These are phyloP conservation scores for Protodeltote pygarga DNA, from an alignment of 2,888 invertebrate genomes.

Conservation along the genomic window DNA sequence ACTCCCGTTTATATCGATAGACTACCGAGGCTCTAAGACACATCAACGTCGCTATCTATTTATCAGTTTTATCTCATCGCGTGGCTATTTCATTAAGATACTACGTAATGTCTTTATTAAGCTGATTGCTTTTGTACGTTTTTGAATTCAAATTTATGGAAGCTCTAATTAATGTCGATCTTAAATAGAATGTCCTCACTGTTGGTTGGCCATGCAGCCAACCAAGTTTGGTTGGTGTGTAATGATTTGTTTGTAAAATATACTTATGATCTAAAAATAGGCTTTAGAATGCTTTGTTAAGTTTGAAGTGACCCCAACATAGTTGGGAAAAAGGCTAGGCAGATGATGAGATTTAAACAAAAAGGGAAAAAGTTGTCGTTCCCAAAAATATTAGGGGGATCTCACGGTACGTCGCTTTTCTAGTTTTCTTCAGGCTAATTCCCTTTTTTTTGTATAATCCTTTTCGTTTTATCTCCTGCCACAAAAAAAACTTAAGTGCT, in stretches of 20 bases:
- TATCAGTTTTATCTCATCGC: too few relatives aligned
- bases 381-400: too few relatives aligned
- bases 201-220: too few relatives aligned
- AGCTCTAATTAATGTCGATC: conserved; percentile 34
- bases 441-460: conserved; percentile 11
- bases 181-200: conserved; percentile 24
- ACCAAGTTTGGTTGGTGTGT: too few relatives aligned
- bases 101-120: conserved; percentile 62
- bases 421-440: conserved; percentile 7
- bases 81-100: conserved; percentile 63
- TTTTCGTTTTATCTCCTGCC: conserved; percentile 17
- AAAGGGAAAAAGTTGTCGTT: too few relatives aligned
- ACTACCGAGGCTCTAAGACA: conserved; percentile 76
- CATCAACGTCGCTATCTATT: conserved; percentile 73
- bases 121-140: conserved; percentile 54
- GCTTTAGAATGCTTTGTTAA: too few relatives aligned
- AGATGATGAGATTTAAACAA: too few relatives aligned
- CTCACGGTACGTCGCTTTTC: too few relatives aligned
- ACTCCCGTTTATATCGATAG: conserved; percentile 71
- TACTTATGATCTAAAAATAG: too few relatives aligned
- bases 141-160: conserved; percentile 46
- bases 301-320: too few relatives aligned
- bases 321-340: too few relatives aligned
- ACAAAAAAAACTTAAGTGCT: conserved; percentile 13
- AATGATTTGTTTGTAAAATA: too few relatives aligned